Evolutionary conservation across 2,113 vertebrate genomes (phyloP), one percentile per base, ranked within the genome.

Genomic region (Egretta garzetta): DNA sequence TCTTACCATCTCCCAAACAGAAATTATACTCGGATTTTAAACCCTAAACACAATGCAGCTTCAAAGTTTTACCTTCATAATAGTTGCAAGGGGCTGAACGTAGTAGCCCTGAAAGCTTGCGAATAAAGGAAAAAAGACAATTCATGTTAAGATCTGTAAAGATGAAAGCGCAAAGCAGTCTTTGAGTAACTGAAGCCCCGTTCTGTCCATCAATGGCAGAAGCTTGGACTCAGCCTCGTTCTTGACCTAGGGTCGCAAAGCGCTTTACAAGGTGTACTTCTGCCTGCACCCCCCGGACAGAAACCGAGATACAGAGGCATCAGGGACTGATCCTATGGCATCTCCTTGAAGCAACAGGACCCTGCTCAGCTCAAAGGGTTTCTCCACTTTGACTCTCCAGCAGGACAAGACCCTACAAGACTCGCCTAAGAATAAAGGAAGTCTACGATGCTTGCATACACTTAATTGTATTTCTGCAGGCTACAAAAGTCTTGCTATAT

Each of bases 401-500:
- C 4, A 81, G 45, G 43, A 79, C 94, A 96, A 96, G 96, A 96
- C 83, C 22, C 89, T 94, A 64, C 95, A 96, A 96, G 94, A 79
- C 35, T 52, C 62, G 22, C 19, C 76, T 70, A 45, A 9, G 27
- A 75, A 96, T 79, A 93, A 87, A 93, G 84, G 35, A 52, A 72
- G 30, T 8, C 45, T 94, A 5, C 14, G 50, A 85, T 45, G 37
- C n/a, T 56, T 86, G 70, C 75, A 90, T 43, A 81, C 39, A 26
- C 8, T 72, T 95, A 95, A 96, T 86, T 85, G 27, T 80, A 91
- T 96, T 94, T 87, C 95, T 73, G 58, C 77, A 96, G 95, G 96
- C 94, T 95, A 96, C 49, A 76, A 70, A 96, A 95, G 39, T 68
- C 76, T 58, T 43, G 37, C 70, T 92, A 15, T 30, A 71, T 53